Evolutionary conservation across 2,888 invertebrate species (phyloP), one percentile per base, ranked within the genome.

Genomic region (Charanyca ferruginea): DNA sequence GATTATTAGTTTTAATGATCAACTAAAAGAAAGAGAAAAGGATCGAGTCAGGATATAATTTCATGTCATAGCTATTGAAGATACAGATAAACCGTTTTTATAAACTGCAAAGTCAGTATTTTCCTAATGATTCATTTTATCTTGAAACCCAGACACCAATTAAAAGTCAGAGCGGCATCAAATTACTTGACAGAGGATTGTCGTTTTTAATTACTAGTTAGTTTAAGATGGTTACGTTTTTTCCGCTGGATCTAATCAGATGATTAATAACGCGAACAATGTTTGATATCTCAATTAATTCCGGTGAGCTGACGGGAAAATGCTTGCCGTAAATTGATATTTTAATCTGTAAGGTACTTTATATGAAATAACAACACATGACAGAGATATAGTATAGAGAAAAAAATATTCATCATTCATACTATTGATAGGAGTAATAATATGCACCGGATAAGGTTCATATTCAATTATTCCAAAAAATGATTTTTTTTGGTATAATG

Each of bases 201-300:
- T 61, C 60, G 53, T 55, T 79, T 74, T 74, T 54, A 74, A 73
- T 74, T 42, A 66, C 35, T 42, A 23, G 48, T 49, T 53, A 47
- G 16, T 53, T 78, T 58, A 32, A 61, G 20, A 35, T 66, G 42
- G 66, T 61, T 61, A 38, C 53, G 20, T 48, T 53, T 35, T n/a
- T 53, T 73, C 47, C 25, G 23, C n/a, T 41, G 48, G 3, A 53
- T 45, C 2, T 0, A 18, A 16, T 69, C 41, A 4, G 22, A 28
- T 42, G 23, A 51, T 23, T 25, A n/a, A 20, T 8, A 23, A 8
- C 20, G 8, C 3, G 18, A 38, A 55, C 22, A 55, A 38, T 61
- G 42, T 44, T 48, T 47, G 9, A 48, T 57, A 51, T 23, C 20
- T 28, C 13, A 38, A 23, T 59, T 20, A 3, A 25, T 44, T 53